phyloP scores from a whole-genome alignment of 2,113 vertebrate species.

The Mirounga angustirostris region DNA sequence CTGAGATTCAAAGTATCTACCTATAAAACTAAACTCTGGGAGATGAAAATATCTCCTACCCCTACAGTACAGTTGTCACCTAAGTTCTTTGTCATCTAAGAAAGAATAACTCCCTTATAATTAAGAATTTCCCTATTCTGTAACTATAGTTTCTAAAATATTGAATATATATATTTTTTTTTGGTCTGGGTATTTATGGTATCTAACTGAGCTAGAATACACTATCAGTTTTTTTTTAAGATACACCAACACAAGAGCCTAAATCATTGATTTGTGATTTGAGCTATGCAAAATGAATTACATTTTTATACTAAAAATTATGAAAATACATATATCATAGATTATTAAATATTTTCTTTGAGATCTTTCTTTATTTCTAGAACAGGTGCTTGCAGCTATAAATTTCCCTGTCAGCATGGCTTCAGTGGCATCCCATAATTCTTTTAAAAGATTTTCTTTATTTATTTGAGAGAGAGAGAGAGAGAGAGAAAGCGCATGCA shows the following conservation, averaged over 20 bases:
- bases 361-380: not conserved
- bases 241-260: not conserved
- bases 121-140: not conserved
- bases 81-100: not conserved
- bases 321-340: not conserved
- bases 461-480: no score
- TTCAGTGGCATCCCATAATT: not conserved
- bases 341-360: not conserved
- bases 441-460: no score
- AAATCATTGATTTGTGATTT: slow-evolving; percentile 2
- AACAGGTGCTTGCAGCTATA: not conserved
- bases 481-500: no score
- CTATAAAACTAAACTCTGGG: not conserved
- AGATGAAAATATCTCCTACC: not conserved
- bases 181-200: not conserved
- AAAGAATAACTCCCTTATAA: not conserved
- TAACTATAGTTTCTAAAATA: not conserved
- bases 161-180: not conserved
- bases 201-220: not conserved
- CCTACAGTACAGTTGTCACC: not conserved
- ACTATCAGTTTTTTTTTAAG: not conserved
- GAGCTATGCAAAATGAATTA: not conserved
- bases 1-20: not conserved
- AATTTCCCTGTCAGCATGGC: not conserved
- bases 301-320: not conserved